These are phyloP conservation scores for Holothuria leucospilota DNA, from an alignment of 53 echinoderm and acorn worm genomes.

Conservation along the genomic window DNA sequence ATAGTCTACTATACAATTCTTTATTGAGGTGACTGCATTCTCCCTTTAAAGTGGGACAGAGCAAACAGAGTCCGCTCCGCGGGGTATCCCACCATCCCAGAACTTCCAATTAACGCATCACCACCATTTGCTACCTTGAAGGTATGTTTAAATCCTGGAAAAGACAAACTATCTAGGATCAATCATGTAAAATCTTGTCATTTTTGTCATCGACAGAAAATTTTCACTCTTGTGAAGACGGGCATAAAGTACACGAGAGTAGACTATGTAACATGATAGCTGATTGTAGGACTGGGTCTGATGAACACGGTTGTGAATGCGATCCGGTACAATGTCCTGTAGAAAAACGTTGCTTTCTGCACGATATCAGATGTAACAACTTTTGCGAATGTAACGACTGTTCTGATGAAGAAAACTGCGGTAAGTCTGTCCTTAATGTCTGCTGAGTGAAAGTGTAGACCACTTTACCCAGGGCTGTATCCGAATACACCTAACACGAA, in stretches of 20 bases:
- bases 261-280: constrained; percentile 57
- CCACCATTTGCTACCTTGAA: too few species aligned
- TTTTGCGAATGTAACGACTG: constrained; percentile 78
- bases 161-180: too few species aligned
- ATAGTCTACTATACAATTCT: too few species aligned
- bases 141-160: too few species aligned
- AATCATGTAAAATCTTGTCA: not conserved
- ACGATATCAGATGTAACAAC: constrained; percentile 58
- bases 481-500: too few species aligned
- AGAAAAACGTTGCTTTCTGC: constrained; percentile 54
- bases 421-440: constrained; percentile 50
- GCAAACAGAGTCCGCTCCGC: too few species aligned
- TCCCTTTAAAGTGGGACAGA: too few species aligned
- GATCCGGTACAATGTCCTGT: constrained; percentile 53
- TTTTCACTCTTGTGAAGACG: constrained; percentile 63
- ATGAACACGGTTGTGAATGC: constrained; percentile 15
- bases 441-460: too few species aligned
- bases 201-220: constrained; percentile 58
- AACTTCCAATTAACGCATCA: too few species aligned
- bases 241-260: constrained; percentile 56
- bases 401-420: constrained; percentile 71
- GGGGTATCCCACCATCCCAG: too few species aligned
- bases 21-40: too few species aligned
- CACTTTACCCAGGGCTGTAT: too few species aligned
- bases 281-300: constrained; percentile 45